Percentiles rank a stretch among this genome's conserved stretches.
Conservation (phyloP, 1,140 invertebrate species). For the Eulimnadia texana region DNA sequence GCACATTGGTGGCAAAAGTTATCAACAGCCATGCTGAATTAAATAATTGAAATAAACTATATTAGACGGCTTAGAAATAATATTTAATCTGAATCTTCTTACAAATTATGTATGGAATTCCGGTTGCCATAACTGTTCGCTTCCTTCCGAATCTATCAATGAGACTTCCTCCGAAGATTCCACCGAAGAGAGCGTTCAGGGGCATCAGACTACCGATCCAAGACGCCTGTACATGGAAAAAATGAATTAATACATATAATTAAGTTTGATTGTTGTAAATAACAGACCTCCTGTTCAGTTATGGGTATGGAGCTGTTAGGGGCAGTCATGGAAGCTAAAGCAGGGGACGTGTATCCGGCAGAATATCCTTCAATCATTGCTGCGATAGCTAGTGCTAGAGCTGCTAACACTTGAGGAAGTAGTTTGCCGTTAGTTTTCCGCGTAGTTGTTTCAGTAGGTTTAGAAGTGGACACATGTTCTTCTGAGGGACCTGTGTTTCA, state of each 20-base stretch:
- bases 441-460: too few species aligned
- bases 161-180: slow-evolving; percentile 61
- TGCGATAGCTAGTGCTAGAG: slow-evolving; percentile 64
- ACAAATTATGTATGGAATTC: slow-evolving; percentile 61
- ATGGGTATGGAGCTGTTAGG: slow-evolving; percentile 38
- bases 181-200: slow-evolving; percentile 65
- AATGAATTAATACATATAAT: background rate
- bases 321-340: slow-evolving; percentile 48
- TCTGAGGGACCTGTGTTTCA: background rate
- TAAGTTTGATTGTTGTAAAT: background rate
- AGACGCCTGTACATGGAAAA: slow-evolving; percentile 40
- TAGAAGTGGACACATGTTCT: background rate
- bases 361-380: slow-evolving; percentile 74
- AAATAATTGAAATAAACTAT: background rate
- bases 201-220: slow-evolving; percentile 86
- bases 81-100: slow-evolving; percentile 21
- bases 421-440: slow-evolving; percentile 13
- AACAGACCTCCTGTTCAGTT: slow-evolving; percentile 44
- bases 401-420: slow-evolving; percentile 50
- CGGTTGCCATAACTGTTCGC: slow-evolving; percentile 58
- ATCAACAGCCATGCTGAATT: slow-evolving; percentile 61
- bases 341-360: slow-evolving; percentile 67
- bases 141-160: slow-evolving; percentile 73
- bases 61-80: background rate
- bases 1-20: slow-evolving; percentile 47